Evolutionary conservation across 1,140 invertebrate species (phyloP), one percentile per base, ranked within the genome.

Genomic region (Drosophila albomicans): DNA sequence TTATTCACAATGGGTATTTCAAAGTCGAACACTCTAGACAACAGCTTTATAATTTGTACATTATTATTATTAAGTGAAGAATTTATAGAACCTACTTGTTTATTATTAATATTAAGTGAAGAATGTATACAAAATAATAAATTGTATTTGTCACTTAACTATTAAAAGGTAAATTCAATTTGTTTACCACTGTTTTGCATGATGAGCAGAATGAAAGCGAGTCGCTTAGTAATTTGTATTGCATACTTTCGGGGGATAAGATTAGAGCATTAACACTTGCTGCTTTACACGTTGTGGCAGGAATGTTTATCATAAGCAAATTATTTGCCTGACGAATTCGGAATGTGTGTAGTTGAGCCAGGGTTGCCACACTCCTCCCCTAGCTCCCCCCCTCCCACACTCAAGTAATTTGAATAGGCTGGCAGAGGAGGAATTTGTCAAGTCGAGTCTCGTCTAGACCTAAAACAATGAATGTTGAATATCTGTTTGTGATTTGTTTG

Each of bases 401-500:
- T 10, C 32, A 13, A 67, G 65, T 67, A 58, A 58, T 58, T 52
- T 52, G 58, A 63, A 63, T 30, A 66, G 59, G 15, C 10, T 1
- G 16, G 30, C 10, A 8, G 58, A 43, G 38, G 61, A 16, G 41
- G 49, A 58, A n/a, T 32, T 64, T 74, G 69, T 62, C 78, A 75
- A 81, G 68, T 41, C 61, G 78, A 64, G 66, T 66, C 62, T 63
- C 61, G 84, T 89, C 84, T 88, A 89, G 85, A 89, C 84, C 80
- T 85, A 69, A 81, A 81, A 88, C 84, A 88, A 88, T 84, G 84
- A 81, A 88, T 80, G 67, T 79, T 65, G 66, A 88, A 88, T 89
- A 88, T 88, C 84, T 88, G 84, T 88, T 88, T 88, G 77, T 88
- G 84, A 88, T 88, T 88, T 88, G 85, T 88, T 88, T 88, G 67